Conservation (phyloP, 2,797 vertebrate species). For the Bradypodion pumilum region DNA sequence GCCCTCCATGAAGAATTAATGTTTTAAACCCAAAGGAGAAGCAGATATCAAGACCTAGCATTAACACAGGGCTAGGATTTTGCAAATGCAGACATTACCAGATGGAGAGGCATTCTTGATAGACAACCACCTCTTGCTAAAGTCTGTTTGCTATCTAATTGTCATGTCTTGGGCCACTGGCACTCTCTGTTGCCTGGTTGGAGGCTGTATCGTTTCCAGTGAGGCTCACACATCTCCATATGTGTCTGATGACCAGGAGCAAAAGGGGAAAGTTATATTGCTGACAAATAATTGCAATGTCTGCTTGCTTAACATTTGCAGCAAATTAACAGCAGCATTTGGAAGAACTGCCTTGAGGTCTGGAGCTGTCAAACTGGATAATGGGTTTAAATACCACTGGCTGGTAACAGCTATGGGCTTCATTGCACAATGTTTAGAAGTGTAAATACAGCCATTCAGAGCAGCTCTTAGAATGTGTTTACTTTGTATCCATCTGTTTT, state of each 20-base stretch:
- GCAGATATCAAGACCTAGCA: background rate
- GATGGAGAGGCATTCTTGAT: constrained; percentile 40
- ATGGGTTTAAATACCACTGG: constrained; percentile 51
- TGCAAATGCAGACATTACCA: constrained; percentile 27
- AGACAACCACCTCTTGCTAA: constrained; percentile 40
- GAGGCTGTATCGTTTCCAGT: constrained; percentile 40
- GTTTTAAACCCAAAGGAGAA: background rate
- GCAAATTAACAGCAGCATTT: constrained; percentile 58
- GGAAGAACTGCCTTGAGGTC: constrained; percentile 55
- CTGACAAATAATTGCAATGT: constrained; percentile 64
- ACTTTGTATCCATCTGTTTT: constrained; percentile 45
- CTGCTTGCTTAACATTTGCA: constrained; percentile 63
- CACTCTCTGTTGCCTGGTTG: constrained; percentile 38
- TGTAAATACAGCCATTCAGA: constrained; percentile 12
- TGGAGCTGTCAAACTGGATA: constrained; percentile 65
- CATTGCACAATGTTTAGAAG: constrained; percentile 33
- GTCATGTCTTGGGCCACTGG: constrained; percentile 10
- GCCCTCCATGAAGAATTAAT: background rate
- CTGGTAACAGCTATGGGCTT: constrained; percentile 48
- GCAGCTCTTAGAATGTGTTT: constrained; percentile 9
- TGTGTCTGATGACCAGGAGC: constrained; percentile 47
- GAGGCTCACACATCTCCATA: constrained; percentile 30
- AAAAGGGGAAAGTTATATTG: constrained; percentile 39
- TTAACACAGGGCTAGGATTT: constrained; percentile 1
- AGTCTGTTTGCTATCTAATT: constrained; percentile 29